Base-by-base conservation (phyloP, 2,888 invertebrate genomes). In the Amphimallon solstitiale region DNA sequence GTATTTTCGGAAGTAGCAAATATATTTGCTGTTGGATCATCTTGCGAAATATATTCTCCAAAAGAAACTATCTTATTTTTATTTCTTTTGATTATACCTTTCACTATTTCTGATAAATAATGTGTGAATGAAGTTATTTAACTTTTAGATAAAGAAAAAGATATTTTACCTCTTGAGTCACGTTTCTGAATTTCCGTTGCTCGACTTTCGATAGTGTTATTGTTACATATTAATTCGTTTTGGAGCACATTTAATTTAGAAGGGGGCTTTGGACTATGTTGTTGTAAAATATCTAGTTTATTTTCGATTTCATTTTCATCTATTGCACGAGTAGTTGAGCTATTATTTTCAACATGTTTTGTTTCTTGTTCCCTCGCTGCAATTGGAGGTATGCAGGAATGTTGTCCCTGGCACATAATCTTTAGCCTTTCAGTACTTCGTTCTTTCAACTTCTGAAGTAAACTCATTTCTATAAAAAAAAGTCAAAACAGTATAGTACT, bases 41-140 rank as follows among this genome's bases (percentile, higher is more conserved):
- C 56, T 23, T 43, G 56, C 1, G 56, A 43, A 9, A 34, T 2
- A 29, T 14, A 59, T 14, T 59, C 15, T 15, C 56, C 56, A 43
- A 59, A 59, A 10, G 56, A 59, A 15, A 59, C 56, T 45, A 14
- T 37, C 19, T 54, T 54, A 38, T n/a, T 29, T 15, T 59, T 59
- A 23, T 59, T 59, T 2, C 5, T 10, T 15, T 59, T 59, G 43
- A 9, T 14, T 7, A n/a, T 12, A n/a, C n/a, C 29, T n/a, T 59
- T 9, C 10, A 14, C 12, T 5, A 14, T 17, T 9, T 14, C 40
- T 56, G 17, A 59, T 23, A 43, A 4, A 59, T 29, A 35, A 10
- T 49, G 12, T 49, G n/a, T 21, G 14, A 14, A 49, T 1, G 23
- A 49, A n/a, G 2, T 29, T 29, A 49, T 3, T 23, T 12, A 4